Evolutionary conservation across 2,797 vertebrate species (phyloP), one percentile per base, ranked within the genome.

Genomic region (Sebastes cheni): DNA sequence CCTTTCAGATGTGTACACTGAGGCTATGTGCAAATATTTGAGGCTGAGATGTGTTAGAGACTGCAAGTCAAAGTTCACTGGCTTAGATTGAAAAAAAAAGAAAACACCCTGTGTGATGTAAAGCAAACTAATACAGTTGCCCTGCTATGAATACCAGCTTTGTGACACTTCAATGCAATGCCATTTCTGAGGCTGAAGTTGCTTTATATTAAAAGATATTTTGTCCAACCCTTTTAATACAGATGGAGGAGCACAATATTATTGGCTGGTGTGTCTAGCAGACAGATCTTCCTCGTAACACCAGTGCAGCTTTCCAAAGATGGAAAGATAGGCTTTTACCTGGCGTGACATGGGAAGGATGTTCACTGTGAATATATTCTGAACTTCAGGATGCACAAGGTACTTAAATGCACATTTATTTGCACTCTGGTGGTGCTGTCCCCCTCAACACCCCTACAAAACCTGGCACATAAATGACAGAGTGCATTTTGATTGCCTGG

Each of bases 21-120:
- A 4, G 54, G 71, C 71, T 42, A 20, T 79, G 67, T 77, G 70
- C 46, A 88, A 87, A 84, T 83, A 73, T 86, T 77, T 85, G 76
- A 84, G 54, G 14, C 23, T 59, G 55, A 80, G 72, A 81, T 83
- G 23, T 85, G 70, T 72, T 67, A 25, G 39, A 80, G 83, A 82
- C 56, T 64, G 65, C 67, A 68, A 77, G 32, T 87, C 36, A 74
- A 79, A 73, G 42, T 70, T 72, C 27, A 66, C 36, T 60, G 62
- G n/a, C 25, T 83, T 71, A 54, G 9, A 58, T 23, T 64, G 18
- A 62, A 27, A 20, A 36, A 56, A 27, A 14, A 29, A 18, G 0
- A 5, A 55, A 20, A 46, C 0, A 46, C 0, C 14, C 18, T 25
- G 16, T 62, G 7, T 20, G 54, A 20, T 67, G 5, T 39, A 69